A percentile compares a stretch with the other conserved stretches of the same genome.
These are phyloP conservation scores for Lymantria dispar DNA, from an alignment of 2,888 invertebrate species.

Conservation along the genomic window DNA sequence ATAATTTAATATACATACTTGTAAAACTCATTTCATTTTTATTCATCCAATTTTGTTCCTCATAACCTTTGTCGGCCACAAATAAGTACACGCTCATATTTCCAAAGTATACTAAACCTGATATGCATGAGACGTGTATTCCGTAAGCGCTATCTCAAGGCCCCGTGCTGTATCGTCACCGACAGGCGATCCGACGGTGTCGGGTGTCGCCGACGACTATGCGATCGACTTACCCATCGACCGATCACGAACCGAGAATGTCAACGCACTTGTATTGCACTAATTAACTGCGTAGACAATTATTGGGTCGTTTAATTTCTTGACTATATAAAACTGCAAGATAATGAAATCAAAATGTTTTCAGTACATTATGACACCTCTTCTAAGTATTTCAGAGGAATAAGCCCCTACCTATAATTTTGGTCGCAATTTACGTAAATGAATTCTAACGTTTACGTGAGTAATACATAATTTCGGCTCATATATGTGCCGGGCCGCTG, in stretches of 20 bases:
- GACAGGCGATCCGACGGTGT: conserved; percentile 62
- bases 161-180: conserved; percentile 68
- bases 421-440: too few relatives aligned
- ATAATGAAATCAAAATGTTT: too few relatives aligned
- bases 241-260: conserved; percentile 55
- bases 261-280: conserved; percentile 51
- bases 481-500: too few relatives aligned
- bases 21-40: too few relatives aligned
- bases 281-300: conserved; percentile 42
- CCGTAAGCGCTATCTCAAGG: conserved; percentile 70
- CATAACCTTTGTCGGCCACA: conserved; percentile 16
- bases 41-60: not conserved
- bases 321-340: too few relatives aligned
- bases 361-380: too few relatives aligned
- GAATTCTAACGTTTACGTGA: too few relatives aligned
- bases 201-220: conserved; percentile 54
- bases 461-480: too few relatives aligned
- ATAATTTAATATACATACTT: too few relatives aligned
- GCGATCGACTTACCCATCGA: conserved; percentile 73
- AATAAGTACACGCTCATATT: conserved; percentile 42
- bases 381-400: too few relatives aligned
- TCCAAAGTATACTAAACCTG: conserved; percentile 56
- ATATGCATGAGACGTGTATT: conserved; percentile 73
- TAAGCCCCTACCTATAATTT: too few relatives aligned
- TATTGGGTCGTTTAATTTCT: conserved; percentile 20